These are phyloP conservation scores for Rhabdomys dilectus DNA, from an alignment of 2,113 vertebrate genomes.

Conservation along the genomic window DNA sequence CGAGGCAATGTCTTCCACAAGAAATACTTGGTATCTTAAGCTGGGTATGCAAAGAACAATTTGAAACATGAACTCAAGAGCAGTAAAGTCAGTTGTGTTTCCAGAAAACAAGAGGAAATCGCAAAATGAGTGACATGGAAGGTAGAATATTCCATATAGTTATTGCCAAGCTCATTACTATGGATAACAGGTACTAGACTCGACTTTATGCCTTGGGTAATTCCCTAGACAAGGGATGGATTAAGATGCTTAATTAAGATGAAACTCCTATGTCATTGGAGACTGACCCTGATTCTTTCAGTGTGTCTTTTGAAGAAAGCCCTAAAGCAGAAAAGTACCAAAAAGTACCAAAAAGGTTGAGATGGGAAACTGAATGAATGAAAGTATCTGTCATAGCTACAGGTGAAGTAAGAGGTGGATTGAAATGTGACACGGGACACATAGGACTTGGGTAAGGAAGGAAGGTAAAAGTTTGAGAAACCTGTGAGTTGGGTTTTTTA, in stretches of 20 bases:
- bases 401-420: not conserved
- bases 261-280: not conserved
- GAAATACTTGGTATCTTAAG: not conserved
- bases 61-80: not conserved
- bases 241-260: not conserved
- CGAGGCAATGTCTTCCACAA: not conserved
- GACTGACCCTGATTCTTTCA: not conserved
- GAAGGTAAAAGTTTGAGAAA: not conserved
- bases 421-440: not conserved
- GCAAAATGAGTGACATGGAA: not conserved
- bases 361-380: not conserved
- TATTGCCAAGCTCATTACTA: not conserved
- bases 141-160: not conserved
- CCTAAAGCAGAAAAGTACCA: not conserved
- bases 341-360: not conserved
- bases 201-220: not conserved
- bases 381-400: not conserved
- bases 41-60: not conserved
- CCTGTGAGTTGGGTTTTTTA: not conserved
- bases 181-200: not conserved
- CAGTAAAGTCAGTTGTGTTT: not conserved
- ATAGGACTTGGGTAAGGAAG: not conserved
- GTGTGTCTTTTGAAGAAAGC: not conserved
- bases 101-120: not conserved
- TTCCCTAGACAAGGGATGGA: not conserved